Conservation (phyloP, 2,888 invertebrate genomes). For the Colostygia pectinataria region DNA sequence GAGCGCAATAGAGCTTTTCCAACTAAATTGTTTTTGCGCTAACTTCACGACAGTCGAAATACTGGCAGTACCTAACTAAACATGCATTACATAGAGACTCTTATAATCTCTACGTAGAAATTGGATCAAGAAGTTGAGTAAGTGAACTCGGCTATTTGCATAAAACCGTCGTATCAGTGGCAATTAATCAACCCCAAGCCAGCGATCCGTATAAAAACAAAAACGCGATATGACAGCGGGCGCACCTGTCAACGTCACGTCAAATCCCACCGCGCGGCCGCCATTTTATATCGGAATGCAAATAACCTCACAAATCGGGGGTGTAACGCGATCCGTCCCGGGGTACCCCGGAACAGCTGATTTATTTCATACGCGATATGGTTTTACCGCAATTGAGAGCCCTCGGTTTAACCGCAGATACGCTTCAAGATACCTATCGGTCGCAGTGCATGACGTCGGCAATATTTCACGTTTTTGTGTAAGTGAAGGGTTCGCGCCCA, state of each 20-base stretch:
- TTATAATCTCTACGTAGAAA: conserved; percentile 8
- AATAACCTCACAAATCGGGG: conserved; percentile 72
- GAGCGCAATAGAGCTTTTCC: no score
- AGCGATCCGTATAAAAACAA: conserved; percentile 52
- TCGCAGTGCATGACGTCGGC: conserved; percentile 44
- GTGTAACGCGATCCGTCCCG: conserved; percentile 72
- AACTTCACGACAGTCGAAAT: no score
- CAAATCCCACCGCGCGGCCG: conserved; percentile 64
- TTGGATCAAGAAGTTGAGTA: conserved; percentile 14
- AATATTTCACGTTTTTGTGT: conserved; percentile 43
- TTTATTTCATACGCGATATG: conserved; percentile 79
- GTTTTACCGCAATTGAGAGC: conserved; percentile 72
- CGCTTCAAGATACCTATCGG: conserved; percentile 43
- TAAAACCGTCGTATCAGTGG: conserved; percentile 31
- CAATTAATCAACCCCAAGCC: conserved; percentile 48
- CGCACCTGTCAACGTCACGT: conserved; percentile 74
- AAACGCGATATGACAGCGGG: conserved; percentile 51
- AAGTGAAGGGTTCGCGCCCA: conserved; percentile 58
- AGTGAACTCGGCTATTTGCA: conserved; percentile 21
- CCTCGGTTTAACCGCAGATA: conserved; percentile 43
- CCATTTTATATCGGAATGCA: conserved; percentile 76
- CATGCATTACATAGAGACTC: no score
- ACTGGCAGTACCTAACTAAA: no score
- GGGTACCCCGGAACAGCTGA: conserved; percentile 65
- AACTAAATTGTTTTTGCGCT: no score